A percentile compares a stretch with the other conserved stretches of the same genome.
Conservation (phyloP, 2,888 invertebrate species). For the Ischnus inquisitorius region DNA sequence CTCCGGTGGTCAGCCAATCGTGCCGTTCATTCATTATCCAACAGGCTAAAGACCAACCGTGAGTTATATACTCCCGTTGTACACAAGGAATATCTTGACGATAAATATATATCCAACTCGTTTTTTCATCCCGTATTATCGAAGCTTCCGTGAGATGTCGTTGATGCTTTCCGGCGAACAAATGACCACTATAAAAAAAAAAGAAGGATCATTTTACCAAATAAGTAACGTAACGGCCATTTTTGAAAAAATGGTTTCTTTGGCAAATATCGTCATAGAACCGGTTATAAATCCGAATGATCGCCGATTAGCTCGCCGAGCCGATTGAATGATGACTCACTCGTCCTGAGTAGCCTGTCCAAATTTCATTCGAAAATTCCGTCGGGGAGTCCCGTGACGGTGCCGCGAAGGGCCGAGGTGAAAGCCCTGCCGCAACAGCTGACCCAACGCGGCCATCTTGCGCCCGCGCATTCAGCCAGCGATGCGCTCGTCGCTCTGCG, state of each 20-base stretch:
- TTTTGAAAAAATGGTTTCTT: constrained; percentile 26
- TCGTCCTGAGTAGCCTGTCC: constrained; percentile 33
- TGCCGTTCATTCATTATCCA: constrained; percentile 63
- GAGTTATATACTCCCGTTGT: constrained; percentile 45
- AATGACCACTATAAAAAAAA: not conserved
- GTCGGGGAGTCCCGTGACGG: constrained; percentile 4
- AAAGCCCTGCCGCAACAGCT: constrained; percentile 56
- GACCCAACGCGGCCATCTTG: constrained; percentile 70
- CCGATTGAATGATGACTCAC: constrained; percentile 49
- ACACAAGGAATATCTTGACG: constrained; percentile 32
- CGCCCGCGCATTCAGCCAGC: not conserved
- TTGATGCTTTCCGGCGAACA: not conserved
- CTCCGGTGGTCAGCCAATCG: constrained; percentile 55
- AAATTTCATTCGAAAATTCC: constrained; percentile 66
- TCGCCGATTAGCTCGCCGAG: not conserved
- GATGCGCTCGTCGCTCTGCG: constrained; percentile 33
- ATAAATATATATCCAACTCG: not conserved
- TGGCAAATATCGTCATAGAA: not conserved
- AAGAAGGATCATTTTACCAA: not conserved
- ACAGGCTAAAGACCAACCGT: constrained; percentile 48
- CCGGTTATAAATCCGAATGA: not conserved
- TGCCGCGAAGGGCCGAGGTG: constrained; percentile 60
- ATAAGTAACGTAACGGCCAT: not conserved
- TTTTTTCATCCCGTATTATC: not conserved
- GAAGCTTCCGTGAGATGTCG: not conserved